These are phyloP conservation scores for Cephus pulcher DNA, from an alignment of 2,888 invertebrate genomes.

Conservation along the genomic window DNA sequence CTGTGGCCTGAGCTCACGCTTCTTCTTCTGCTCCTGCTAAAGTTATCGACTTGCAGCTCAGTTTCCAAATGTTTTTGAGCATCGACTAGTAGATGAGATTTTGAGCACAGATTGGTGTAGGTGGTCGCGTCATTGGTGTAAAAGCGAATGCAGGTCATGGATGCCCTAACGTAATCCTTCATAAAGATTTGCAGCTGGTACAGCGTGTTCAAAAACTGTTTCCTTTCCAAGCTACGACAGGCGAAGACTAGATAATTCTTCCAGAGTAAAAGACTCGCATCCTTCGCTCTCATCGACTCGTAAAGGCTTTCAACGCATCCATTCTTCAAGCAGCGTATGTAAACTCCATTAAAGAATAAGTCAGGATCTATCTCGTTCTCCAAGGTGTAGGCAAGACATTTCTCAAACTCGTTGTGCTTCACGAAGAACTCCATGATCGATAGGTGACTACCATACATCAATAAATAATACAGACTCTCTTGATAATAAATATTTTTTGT, in stretches of 20 bases:
- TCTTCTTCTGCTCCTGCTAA: slow-evolving; percentile 44
- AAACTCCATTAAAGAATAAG: slow-evolving; percentile 78
- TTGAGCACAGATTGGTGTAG: slow-evolving; percentile 70
- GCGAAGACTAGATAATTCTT: slow-evolving; percentile 78
- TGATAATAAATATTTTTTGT: slow-evolving; percentile 66
- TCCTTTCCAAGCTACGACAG: slow-evolving; percentile 79
- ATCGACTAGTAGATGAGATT: slow-evolving; percentile 69
- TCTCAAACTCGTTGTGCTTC: slow-evolving; percentile 76
- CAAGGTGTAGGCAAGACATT: slow-evolving; percentile 78
- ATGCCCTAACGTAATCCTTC: slow-evolving; percentile 80
- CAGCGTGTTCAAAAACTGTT: slow-evolving; percentile 76
- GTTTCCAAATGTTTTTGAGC: slow-evolving; percentile 77
- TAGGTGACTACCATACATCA: slow-evolving; percentile 81
- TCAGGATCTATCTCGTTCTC: slow-evolving; percentile 78
- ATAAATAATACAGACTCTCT: slow-evolving; percentile 86
- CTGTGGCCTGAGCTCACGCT: slow-evolving; percentile 35
- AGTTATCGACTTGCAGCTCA: slow-evolving; percentile 63
- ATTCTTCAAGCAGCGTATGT: slow-evolving; percentile 75
- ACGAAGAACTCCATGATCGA: slow-evolving; percentile 82
- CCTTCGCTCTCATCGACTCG: slow-evolving; percentile 74
- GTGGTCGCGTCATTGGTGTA: slow-evolving; percentile 74
- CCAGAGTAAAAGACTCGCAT: slow-evolving; percentile 77
- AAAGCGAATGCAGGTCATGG: slow-evolving; percentile 83
- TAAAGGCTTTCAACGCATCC: slow-evolving; percentile 74
- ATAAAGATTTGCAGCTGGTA: slow-evolving; percentile 80